A percentile compares a stretch with the other conserved stretches of the same genome.
Evolutionary conservation across 2,888 invertebrate genomes (phyloP).

Genomic region (Lingula anatina): DNA sequence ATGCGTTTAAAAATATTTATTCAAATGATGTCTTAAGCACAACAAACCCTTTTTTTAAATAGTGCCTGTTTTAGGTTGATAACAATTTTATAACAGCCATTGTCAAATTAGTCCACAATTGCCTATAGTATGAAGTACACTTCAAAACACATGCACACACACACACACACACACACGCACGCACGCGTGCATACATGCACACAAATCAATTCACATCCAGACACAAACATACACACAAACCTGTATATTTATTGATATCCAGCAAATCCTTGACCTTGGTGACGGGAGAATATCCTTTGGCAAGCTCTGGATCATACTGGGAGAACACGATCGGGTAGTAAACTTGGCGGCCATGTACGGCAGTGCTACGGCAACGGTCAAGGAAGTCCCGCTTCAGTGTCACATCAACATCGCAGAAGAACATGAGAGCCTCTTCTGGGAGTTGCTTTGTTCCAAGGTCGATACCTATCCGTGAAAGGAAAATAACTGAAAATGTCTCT

Average conservation of each 20-base stretch:
- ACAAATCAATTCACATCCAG: neutral
- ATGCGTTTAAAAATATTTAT: no score
- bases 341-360: conserved; percentile 9
- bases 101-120: no score
- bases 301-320: conserved; percentile 12
- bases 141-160: no score
- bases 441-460: conserved; percentile 63
- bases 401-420: conserved; percentile 15
- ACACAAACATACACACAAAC: conserved; percentile 4
- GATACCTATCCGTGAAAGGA: no score
- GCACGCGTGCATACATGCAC: no score
- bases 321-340: conserved; percentile 16
- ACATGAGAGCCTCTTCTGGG: conserved; percentile 7
- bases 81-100: no score
- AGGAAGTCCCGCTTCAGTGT: conserved; percentile 6
- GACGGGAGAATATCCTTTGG: conserved; percentile 6
- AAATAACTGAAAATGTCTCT: no score
- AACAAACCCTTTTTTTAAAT: no score
- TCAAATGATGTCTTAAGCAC: no score
- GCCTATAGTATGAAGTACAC: no score
- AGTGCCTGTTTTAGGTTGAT: no score
- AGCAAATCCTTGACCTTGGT: conserved; percentile 1
- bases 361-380: conserved; percentile 10
- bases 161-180: no score
- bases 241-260: conserved; percentile 15